Conservation (phyloP, 2,113 vertebrate genomes). For the Gymnocephalus cernua region DNA sequence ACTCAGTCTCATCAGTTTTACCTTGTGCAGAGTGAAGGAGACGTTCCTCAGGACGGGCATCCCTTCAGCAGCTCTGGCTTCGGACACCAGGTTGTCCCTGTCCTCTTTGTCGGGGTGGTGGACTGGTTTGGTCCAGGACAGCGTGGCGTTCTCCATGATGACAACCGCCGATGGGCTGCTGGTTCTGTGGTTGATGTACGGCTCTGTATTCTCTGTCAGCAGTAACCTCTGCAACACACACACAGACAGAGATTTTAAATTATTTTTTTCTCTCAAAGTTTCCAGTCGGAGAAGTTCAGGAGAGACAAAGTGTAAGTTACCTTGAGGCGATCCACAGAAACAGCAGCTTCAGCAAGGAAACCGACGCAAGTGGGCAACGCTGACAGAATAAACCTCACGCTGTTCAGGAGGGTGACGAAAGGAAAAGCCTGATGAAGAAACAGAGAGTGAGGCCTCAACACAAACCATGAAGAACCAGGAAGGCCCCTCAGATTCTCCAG, state of each 20-base stretch:
- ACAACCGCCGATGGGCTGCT: slow-evolving; percentile 49
- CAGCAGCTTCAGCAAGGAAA: background rate
- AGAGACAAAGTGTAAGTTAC: background rate
- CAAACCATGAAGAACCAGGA: too few relatives aligned
- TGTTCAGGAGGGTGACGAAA: slow-evolving; percentile 83
- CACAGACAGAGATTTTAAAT: background rate
- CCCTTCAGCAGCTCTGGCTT: background rate
- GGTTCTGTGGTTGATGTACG: slow-evolving; percentile 66
- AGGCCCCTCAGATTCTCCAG: too few relatives aligned
- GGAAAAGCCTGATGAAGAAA: slow-evolving; percentile 78
- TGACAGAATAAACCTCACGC: slow-evolving; percentile 81
- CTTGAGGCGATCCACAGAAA: background rate
- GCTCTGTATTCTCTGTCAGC: slow-evolving; percentile 73
- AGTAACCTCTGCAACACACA: slow-evolving; percentile 79
- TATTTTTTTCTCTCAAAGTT: too few relatives aligned
- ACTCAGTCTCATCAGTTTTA: background rate
- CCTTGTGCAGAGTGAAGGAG: slow-evolving; percentile 81
- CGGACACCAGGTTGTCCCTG: background rate
- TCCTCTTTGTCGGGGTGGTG: background rate
- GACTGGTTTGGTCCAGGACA: slow-evolving; percentile 61
- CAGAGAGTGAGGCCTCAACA: background rate
- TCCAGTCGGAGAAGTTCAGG: too few relatives aligned
- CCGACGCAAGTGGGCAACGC: slow-evolving; percentile 2
- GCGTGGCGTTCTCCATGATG: slow-evolving; percentile 80
- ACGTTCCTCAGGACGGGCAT: slow-evolving; percentile 68